Evolutionary conservation across 2,888 invertebrate species (phyloP).

Genomic region (Ophion ellenae): DNA sequence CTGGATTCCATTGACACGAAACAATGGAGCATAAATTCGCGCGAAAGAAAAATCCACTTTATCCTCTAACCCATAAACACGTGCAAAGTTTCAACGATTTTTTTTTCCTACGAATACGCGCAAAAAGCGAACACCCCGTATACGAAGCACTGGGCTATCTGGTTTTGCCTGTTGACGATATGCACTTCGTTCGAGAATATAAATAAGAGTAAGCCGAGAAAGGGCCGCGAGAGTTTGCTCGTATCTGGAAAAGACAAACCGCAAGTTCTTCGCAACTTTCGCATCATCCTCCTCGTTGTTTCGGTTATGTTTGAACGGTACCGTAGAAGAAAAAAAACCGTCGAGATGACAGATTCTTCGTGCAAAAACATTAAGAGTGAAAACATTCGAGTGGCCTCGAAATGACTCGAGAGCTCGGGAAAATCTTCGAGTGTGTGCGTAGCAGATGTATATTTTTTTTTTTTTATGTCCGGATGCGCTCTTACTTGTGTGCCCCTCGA

Average conservation of each 20-base stretch:
- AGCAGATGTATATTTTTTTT: constrained; percentile 72
- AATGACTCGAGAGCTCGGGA: constrained; percentile 36
- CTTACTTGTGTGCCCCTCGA: constrained; percentile 83
- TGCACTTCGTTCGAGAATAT: constrained; percentile 1
- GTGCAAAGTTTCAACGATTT: background rate
- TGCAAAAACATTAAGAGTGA: background rate
- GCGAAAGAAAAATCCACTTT: background rate
- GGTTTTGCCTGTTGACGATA: background rate
- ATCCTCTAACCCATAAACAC: background rate
- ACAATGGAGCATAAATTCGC: background rate
- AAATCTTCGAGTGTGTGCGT: constrained; percentile 74
- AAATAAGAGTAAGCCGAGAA: background rate
- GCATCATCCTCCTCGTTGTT: constrained; percentile 31
- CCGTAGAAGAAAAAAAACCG: background rate
- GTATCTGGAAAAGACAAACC: constrained; percentile 4
- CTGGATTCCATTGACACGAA: background rate
- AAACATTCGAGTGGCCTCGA: background rate
- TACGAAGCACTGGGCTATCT: background rate
- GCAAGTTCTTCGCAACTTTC: background rate
- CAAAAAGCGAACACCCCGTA: background rate
- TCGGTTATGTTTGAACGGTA: constrained; percentile 17
- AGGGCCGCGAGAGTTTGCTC: background rate
- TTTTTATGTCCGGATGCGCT: constrained; percentile 80
- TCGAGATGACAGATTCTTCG: no score
- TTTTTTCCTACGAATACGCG: background rate